A percentile compares a stretch with the other conserved stretches of the same genome.
Conservation (phyloP, 2,797 vertebrate genomes). For the Spea hammondii region DNA sequence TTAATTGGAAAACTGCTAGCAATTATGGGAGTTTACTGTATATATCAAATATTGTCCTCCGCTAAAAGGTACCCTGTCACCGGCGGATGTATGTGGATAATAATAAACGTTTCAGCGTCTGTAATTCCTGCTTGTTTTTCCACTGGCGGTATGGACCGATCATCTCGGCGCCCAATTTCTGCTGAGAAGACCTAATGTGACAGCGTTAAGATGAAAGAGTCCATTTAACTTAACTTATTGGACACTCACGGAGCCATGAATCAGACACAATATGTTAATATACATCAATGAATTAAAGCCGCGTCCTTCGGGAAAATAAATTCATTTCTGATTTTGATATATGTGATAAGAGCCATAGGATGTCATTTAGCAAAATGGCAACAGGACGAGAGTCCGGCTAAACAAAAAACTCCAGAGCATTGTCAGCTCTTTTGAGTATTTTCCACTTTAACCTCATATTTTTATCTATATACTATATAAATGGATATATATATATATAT, state of each 20-base stretch:
- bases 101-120: too few relatives aligned
- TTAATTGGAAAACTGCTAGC: too few relatives aligned
- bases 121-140: too few relatives aligned
- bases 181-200: neutral
- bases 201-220: neutral
- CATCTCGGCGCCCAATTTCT: neutral
- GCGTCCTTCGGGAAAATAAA: slow-evolving; percentile 7
- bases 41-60: too few relatives aligned
- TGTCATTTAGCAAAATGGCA: neutral
- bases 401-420: neutral
- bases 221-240: slow-evolving; percentile 7
- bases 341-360: neutral
- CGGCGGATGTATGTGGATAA: too few relatives aligned
- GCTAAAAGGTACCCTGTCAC: too few relatives aligned
- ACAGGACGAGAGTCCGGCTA: neutral
- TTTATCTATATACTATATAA: neutral
- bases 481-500: too few relatives aligned
- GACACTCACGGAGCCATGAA: slow-evolving; percentile 6
- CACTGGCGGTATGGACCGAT: too few relatives aligned
- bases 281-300: neutral
- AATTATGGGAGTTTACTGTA: too few relatives aligned
- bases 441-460: neutral
- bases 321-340: neutral
- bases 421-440: neutral
- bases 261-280: slow-evolving; percentile 12